Percentiles rank a stretch among this genome's conserved stretches.
Evolutionary conservation across 2,113 vertebrate genomes (phyloP).

Genomic region (Dermatemys mawii): DNA sequence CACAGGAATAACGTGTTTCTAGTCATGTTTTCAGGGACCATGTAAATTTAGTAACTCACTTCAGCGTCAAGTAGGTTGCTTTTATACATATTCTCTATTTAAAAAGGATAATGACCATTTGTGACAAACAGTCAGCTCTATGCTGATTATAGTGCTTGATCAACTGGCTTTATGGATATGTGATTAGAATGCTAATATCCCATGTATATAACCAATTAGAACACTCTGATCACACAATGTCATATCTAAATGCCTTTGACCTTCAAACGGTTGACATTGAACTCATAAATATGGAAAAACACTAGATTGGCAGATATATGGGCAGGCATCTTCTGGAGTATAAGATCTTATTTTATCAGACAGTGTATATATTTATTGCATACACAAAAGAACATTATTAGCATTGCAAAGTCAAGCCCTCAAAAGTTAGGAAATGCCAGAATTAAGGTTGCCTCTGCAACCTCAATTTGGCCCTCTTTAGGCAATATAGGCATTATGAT

Average conservation of each 20-base stretch:
- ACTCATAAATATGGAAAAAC: background rate
- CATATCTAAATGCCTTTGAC: background rate
- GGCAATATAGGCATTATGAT: too few species aligned
- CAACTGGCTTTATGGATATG: background rate
- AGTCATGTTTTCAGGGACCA: constrained; percentile 18
- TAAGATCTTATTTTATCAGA: background rate
- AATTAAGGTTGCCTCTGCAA: too few species aligned
- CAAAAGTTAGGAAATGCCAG: too few species aligned
- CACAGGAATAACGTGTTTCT: background rate
- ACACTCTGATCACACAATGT: background rate
- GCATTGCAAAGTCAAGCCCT: too few species aligned
- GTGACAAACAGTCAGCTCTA: background rate
- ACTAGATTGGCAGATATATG: background rate
- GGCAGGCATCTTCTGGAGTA: background rate
- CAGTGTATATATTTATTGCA: background rate
- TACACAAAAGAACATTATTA: background rate
- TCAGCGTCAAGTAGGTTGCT: background rate
- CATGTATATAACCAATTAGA: background rate
- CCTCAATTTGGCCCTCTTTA: too few species aligned
- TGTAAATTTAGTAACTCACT: constrained; percentile 21
- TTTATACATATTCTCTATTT: background rate
- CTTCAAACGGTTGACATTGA: background rate
- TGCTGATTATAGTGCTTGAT: background rate
- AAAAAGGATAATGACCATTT: background rate
- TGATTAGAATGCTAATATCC: background rate